Percentiles rank a stretch among this genome's conserved stretches.
Conservation (phyloP, 2,888 invertebrate genomes). For the Alloplasta piceator region DNA sequence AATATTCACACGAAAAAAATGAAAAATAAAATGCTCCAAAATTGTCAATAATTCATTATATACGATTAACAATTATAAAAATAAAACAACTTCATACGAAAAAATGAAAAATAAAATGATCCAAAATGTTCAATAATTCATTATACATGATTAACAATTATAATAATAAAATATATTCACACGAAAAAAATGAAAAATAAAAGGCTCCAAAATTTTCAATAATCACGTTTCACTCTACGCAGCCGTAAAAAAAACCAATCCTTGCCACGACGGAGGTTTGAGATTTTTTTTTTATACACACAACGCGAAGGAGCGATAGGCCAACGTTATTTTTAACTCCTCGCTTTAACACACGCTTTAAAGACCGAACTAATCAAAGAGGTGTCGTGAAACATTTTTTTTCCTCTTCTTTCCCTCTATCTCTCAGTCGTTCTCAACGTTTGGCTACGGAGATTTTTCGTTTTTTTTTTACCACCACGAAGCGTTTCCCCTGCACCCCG, state of each 20-base stretch:
- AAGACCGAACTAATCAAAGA: background rate
- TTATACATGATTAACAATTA: too few relatives aligned
- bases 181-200: too few relatives aligned
- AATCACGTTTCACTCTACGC: too few relatives aligned
- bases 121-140: too few relatives aligned
- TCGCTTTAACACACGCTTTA: background rate
- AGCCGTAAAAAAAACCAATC: constrained; percentile 1
- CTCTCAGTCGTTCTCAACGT: background rate
- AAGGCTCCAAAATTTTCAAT: too few relatives aligned
- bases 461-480: constrained; percentile 13
- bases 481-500: constrained; percentile 17
- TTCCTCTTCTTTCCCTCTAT: background rate
- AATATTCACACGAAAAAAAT: too few relatives aligned
- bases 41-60: too few relatives aligned
- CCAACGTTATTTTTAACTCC: constrained; percentile 48
- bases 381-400: background rate
- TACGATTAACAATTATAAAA: too few relatives aligned
- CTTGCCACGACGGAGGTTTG: constrained; percentile 23
- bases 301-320: constrained; percentile 17
- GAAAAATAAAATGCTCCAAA: too few relatives aligned
- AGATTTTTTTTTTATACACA: background rate
- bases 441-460: constrained; percentile 3
- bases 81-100: too few relatives aligned
- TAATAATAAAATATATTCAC: too few relatives aligned
- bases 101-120: too few relatives aligned